These are phyloP conservation scores for Apis dorsata DNA, from an alignment of 1,140 invertebrate genomes.

Conservation along the genomic window DNA sequence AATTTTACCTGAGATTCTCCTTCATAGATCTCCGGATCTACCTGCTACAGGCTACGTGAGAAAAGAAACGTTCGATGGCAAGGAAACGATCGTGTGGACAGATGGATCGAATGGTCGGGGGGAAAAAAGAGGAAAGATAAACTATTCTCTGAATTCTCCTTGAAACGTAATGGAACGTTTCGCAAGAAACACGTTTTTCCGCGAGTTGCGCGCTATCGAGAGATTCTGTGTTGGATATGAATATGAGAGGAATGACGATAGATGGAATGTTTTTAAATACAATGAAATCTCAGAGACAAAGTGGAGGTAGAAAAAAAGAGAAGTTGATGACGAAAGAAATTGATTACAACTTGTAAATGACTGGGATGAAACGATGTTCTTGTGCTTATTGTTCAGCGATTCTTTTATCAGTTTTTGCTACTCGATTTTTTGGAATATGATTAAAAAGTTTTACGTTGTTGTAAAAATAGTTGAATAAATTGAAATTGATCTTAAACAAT, in stretches of 20 bases:
- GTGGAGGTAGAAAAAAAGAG: neutral
- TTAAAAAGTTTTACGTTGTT: no score
- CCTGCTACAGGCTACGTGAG: constrained; percentile 7
- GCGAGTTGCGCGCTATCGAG: neutral
- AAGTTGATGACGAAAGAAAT: neutral
- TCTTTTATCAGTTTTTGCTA: no score
- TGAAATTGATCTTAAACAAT: no score
- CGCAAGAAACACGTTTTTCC: constrained; percentile 27
- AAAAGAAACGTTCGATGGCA: neutral
- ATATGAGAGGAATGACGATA: neutral
- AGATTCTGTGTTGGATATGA: neutral
- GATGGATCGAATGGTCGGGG: neutral
- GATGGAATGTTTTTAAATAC: neutral
- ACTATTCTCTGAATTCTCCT: constrained; percentile 19
- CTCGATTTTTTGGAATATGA: no score
- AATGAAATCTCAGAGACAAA: neutral
- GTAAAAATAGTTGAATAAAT: no score
- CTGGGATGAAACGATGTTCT: neutral
- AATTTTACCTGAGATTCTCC: no score
- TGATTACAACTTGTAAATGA: neutral
- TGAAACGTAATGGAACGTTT: constrained; percentile 31
- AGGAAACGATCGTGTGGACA: neutral
- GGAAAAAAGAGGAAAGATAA: neutral
- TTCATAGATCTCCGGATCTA: neutral
- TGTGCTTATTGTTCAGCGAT: no score